Evolutionary conservation across 1,140 invertebrate species (phyloP).

Genomic region (Drosophila pallidifrons): DNA sequence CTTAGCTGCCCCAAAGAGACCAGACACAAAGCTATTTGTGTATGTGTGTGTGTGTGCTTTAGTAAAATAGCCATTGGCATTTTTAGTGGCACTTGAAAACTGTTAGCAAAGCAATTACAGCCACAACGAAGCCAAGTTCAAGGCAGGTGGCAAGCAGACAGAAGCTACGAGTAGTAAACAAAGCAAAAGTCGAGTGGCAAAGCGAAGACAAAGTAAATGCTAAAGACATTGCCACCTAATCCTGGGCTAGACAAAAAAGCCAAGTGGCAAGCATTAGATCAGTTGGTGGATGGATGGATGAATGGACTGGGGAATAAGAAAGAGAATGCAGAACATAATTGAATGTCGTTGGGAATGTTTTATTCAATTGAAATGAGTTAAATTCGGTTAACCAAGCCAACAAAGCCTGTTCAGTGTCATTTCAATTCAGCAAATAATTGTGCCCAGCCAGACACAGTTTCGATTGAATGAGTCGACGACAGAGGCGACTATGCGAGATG

Average conservation of each 20-base stretch:
- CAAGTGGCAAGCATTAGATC: conserved; percentile 8
- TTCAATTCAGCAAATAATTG: conserved; percentile 63
- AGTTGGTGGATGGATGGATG: background rate
- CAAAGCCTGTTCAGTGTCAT: conserved; percentile 62
- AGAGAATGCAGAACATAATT: conserved; percentile 35
- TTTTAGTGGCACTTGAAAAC: conserved; percentile 56
- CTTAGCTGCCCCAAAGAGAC: background rate
- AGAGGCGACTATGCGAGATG: background rate
- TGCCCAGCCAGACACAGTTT: conserved; percentile 31
- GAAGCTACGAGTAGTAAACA: conserved; percentile 8
- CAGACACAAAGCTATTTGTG: background rate
- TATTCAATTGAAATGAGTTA: conserved; percentile 77
- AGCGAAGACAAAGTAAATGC: conserved; percentile 17
- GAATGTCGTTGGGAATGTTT: conserved; percentile 20
- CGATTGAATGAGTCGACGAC: background rate
- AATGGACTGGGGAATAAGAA: background rate
- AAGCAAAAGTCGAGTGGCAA: conserved; percentile 14
- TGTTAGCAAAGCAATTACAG: conserved; percentile 45
- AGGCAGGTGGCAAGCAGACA: conserved; percentile 1
- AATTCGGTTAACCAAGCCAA: conserved; percentile 63
- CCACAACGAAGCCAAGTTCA: conserved; percentile 36
- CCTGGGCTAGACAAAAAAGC: conserved; percentile 34
- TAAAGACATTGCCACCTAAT: conserved; percentile 32
- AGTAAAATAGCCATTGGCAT: conserved; percentile 68
- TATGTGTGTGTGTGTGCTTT: conserved; percentile 8